Conservation (phyloP, 2,888 invertebrate genomes). For the Cremastobaeus sp. region DNA sequence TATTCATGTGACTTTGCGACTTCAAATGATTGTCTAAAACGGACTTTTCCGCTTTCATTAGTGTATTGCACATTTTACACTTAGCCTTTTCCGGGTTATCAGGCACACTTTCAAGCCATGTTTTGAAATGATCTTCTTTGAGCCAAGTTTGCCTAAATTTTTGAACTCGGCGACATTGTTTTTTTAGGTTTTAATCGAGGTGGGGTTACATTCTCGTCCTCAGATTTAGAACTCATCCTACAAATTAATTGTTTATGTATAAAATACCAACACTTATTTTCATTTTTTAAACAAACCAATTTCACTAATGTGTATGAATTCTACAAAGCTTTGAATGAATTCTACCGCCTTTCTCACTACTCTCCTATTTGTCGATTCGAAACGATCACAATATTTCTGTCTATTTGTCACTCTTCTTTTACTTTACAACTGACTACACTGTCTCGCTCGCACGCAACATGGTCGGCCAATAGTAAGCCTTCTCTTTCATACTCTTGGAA, state of each 20-base stretch:
- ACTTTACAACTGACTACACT: conserved; percentile 5
- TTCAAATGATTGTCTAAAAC: conserved; percentile 17
- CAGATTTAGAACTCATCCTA: conserved; percentile 19
- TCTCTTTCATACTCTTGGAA: conserved; percentile 11
- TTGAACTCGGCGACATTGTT: conserved; percentile 15
- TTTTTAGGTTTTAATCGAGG: conserved; percentile 12
- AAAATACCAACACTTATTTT: neutral
- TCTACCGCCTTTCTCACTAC: conserved; percentile 5
- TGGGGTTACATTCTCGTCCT: conserved; percentile 10
- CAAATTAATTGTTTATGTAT: conserved; percentile 5
- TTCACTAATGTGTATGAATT: conserved; percentile 4
- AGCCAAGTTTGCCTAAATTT: conserved; percentile 16
- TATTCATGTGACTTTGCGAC: conserved; percentile 2
- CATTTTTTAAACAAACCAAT: conserved; percentile 6
- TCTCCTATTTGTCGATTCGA: conserved; percentile 10
- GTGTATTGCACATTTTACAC: conserved; percentile 3
- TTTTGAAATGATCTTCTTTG: conserved; percentile 12
- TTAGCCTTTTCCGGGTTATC: conserved; percentile 19
- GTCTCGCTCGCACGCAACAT: conserved; percentile 4
- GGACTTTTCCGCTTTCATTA: conserved; percentile 16
- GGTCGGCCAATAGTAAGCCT: conserved; percentile 5
- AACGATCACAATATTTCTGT: conserved; percentile 6
- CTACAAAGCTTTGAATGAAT: neutral
- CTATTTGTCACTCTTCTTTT: conserved; percentile 7
- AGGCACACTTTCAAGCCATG: conserved; percentile 22